phyloP scores from a whole-genome alignment of 2,888 invertebrate species.

The Graphium colonna region DNA sequence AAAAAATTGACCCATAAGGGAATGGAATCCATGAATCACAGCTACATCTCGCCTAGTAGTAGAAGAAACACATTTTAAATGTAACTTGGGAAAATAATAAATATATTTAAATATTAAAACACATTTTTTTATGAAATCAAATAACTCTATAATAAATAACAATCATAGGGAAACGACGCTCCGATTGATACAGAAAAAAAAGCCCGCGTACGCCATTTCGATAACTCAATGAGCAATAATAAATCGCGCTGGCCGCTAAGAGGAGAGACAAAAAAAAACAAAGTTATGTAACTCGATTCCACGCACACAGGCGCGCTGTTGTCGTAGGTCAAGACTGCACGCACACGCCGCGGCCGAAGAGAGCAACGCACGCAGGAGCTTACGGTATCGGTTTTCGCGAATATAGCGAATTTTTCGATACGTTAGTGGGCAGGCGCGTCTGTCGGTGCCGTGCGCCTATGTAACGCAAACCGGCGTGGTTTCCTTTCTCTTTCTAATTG shows the following conservation, averaged over 20 bases:
- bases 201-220: neutral
- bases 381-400: slow-evolving; percentile 59
- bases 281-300: slow-evolving; percentile 50
- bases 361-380: slow-evolving; percentile 54
- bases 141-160: neutral
- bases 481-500: slow-evolving; percentile 33
- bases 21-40: too few species aligned
- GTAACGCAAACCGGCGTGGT: slow-evolving; percentile 31
- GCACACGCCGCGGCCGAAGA: slow-evolving; percentile 37
- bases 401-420: slow-evolving; percentile 42
- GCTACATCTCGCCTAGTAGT: too few species aligned
- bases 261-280: slow-evolving; percentile 23
- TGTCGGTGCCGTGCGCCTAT: slow-evolving; percentile 22
- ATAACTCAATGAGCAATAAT: slow-evolving; percentile 18
- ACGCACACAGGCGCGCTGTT: slow-evolving; percentile 38
- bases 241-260: slow-evolving; percentile 3
- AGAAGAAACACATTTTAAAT: too few species aligned
- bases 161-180: neutral
- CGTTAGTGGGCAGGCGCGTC: neutral
- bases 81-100: too few species aligned
- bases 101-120: too few species aligned
- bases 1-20: too few species aligned
- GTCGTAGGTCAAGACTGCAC: slow-evolving; percentile 46
- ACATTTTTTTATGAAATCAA: too few species aligned
- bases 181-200: neutral